A percentile compares a stretch with the other conserved stretches of the same genome.
Evolutionary conservation across 2,113 vertebrate genomes (phyloP).

Genomic region (Actinemys pallida): DNA sequence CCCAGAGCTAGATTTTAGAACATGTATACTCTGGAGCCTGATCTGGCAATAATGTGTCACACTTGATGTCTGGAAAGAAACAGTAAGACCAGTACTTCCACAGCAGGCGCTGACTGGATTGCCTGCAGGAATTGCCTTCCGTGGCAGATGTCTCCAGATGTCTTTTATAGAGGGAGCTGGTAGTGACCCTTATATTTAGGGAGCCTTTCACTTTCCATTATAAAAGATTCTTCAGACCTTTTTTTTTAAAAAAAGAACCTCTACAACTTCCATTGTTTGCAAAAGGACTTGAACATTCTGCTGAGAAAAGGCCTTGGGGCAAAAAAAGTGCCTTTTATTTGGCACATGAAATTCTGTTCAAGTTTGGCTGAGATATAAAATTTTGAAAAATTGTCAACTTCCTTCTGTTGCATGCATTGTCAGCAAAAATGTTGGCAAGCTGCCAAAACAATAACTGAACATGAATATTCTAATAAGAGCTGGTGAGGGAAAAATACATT

Average conservation of each 20-base stretch:
- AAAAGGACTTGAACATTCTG: neutral
- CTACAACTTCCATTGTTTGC: neutral
- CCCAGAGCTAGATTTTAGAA: constrained; percentile 19
- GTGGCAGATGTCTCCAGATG: neutral
- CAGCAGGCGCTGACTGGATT: neutral
- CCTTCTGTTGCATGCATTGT: neutral
- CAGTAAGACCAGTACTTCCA: neutral
- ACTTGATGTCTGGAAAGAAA: constrained; percentile 4
- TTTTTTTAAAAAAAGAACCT: neutral
- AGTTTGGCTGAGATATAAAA: neutral
- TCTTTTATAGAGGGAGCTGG: neutral
- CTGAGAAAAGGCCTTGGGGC: neutral
- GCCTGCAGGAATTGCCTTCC: constrained; percentile 2
- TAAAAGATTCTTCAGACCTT: neutral
- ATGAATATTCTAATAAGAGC: neutral
- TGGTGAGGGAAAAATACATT: neutral
- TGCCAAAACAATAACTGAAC: constrained; percentile 5
- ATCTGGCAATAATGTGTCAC: neutral
- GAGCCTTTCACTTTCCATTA: neutral
- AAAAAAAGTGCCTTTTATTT: neutral
- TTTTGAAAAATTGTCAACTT: neutral
- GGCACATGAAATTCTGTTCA: neutral
- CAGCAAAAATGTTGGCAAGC: neutral
- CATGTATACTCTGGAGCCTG: neutral
- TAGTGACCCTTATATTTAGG: neutral